Evolutionary conservation across 92 coral and sea anemone species (phyloP).

Genomic region (Epizoanthus fatuus): DNA sequence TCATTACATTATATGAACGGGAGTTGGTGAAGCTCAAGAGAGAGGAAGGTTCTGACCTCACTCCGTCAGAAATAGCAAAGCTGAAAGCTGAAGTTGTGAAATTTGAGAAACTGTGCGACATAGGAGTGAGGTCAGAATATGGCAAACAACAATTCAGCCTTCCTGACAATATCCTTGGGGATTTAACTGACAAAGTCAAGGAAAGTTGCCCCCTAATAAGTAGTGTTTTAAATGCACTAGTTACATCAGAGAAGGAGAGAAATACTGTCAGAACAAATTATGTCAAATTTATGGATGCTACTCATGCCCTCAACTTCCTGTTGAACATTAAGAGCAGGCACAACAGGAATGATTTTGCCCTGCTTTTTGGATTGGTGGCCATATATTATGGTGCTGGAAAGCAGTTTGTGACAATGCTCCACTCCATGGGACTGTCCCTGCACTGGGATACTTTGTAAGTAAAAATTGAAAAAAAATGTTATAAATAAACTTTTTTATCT

Average conservation of each 20-base stretch:
- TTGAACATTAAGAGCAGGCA: constrained; percentile 2
- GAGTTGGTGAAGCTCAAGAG: neutral
- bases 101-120: neutral
- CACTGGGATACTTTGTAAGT: constrained; percentile 24
- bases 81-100: neutral
- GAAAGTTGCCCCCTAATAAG: neutral
- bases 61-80: neutral
- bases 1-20: neutral
- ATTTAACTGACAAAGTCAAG: neutral
- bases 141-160: neutral
- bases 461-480: neutral
- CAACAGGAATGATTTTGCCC: constrained; percentile 2
- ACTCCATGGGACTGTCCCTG: constrained; percentile 5
- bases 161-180: neutral
- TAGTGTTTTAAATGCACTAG: neutral
- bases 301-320: constrained; percentile 2
- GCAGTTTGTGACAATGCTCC: constrained; percentile 13
- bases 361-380: neutral
- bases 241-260: neutral
- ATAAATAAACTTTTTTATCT: no score
- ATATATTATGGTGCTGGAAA: constrained; percentile 1
- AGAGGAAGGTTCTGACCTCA: neutral
- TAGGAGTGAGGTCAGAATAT: neutral
- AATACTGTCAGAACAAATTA: neutral
- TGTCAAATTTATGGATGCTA: neutral